phyloP scores from a whole-genome alignment of 2,888 invertebrate genomes.

The Anagyrus pseudococci region DNA sequence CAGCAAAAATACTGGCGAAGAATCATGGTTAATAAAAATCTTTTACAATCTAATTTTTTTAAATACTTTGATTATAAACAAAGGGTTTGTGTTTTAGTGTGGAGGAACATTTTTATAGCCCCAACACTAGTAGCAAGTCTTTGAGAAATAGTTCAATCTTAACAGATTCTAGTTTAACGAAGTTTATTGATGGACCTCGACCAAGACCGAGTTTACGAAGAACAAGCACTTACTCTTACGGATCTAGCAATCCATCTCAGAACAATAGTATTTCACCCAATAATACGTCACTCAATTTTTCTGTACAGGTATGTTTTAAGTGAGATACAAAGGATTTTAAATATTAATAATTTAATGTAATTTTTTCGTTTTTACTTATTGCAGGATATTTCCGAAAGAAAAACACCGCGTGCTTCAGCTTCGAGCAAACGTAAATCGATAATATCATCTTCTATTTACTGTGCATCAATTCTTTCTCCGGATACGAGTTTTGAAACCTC shows the following conservation, averaged over 20 bases:
- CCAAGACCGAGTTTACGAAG: slow-evolving; percentile 51
- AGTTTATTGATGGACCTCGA: slow-evolving; percentile 41
- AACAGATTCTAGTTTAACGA: slow-evolving; percentile 40
- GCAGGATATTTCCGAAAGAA: slow-evolving; percentile 19
- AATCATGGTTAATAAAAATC: slow-evolving; percentile 21
- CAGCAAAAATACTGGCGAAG: slow-evolving; percentile 33
- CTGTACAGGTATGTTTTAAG: slow-evolving; percentile 18
- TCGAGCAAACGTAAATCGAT: slow-evolving; percentile 13
- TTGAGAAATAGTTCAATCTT: slow-evolving; percentile 44
- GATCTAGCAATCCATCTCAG: slow-evolving; percentile 22
- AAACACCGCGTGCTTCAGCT: not conserved
- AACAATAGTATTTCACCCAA: slow-evolving; percentile 4
- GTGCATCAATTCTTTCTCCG: slow-evolving; percentile 45
- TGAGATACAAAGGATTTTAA: not conserved
- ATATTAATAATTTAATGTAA: not conserved
- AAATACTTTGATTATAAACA: not conserved
- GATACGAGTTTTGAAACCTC: slow-evolving; percentile 45
- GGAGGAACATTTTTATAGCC: slow-evolving; percentile 44
- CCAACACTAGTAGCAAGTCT: slow-evolving; percentile 41
- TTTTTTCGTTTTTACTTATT: not conserved
- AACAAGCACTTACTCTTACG: slow-evolving; percentile 34
- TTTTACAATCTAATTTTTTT: not conserved
- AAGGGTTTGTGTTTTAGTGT: slow-evolving; percentile 9
- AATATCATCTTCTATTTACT: slow-evolving; percentile 37
- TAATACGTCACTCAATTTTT: slow-evolving; percentile 11